Conservation (phyloP, 2,797 vertebrate genomes). For the Bryconaethiops microstoma region DNA sequence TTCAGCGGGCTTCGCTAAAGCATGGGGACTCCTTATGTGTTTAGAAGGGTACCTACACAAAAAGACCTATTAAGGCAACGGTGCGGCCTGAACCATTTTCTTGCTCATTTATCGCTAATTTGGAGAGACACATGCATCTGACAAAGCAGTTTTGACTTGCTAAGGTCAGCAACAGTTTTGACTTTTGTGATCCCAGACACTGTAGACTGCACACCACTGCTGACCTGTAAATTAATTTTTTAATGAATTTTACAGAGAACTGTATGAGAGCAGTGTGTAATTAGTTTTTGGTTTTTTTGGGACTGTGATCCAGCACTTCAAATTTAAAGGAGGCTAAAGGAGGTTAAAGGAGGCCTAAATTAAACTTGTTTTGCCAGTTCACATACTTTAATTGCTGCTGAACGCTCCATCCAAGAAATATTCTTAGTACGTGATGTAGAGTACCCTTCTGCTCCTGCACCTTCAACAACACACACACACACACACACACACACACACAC, state of each 20-base stretch:
- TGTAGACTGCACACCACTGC: neutral
- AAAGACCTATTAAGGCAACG: neutral
- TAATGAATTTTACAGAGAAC: too few relatives aligned
- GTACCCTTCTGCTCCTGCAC: too few relatives aligned
- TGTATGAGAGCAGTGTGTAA: neutral
- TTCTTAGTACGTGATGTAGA: too few relatives aligned
- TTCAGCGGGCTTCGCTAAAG: slow-evolving; percentile 28
- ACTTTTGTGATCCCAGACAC: neutral
- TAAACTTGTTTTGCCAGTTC: too few relatives aligned
- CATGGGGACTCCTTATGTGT: slow-evolving; percentile 17
- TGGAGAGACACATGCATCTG: neutral
- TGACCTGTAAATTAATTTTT: neutral
- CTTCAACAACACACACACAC: too few relatives aligned
- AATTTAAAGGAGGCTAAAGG: too few relatives aligned
- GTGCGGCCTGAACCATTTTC: neutral
- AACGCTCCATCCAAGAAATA: too few relatives aligned
- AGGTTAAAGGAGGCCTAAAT: too few relatives aligned
- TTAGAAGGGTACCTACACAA: slow-evolving; percentile 8
- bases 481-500: too few relatives aligned
- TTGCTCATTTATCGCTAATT: neutral
- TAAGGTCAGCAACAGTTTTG: slow-evolving; percentile 12
- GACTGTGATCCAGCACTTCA: neutral
- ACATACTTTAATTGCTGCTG: too few relatives aligned
- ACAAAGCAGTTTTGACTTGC: neutral
- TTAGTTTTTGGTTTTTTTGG: neutral